Evolutionary conservation across 2,888 invertebrate genomes (phyloP).

Genomic region (Cantharis flavilabris): DNA sequence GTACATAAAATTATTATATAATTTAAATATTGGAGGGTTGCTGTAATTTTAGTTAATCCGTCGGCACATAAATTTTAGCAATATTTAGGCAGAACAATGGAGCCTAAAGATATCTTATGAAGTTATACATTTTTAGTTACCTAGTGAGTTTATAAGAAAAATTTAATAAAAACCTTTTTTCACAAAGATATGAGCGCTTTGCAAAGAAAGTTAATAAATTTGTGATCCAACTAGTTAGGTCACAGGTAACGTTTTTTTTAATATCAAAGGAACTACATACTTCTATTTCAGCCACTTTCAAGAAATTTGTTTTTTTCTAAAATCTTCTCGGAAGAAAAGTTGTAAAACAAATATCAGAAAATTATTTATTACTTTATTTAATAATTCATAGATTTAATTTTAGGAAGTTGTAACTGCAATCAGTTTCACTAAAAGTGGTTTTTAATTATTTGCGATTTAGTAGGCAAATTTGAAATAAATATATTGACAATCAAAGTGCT

Average conservation of each 20-base stretch:
- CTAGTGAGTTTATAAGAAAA: neutral
- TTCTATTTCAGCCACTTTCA: neutral
- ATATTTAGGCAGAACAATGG: neutral
- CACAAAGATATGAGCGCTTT: neutral
- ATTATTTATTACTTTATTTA: no score
- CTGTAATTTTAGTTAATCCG: neutral
- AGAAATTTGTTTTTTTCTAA: neutral
- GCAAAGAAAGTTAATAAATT: slow-evolving; percentile 22
- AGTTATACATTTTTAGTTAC: neutral
- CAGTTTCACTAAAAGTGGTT: neutral
- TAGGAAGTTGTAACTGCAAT: neutral
- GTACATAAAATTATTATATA: no score
- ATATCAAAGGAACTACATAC: neutral
- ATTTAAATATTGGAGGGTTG: no score
- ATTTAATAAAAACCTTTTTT: neutral
- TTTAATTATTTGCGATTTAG: neutral
- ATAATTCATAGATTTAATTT: no score
- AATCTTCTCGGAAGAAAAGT: neutral
- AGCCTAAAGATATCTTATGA: neutral
- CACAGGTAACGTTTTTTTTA: neutral
- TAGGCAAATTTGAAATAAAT: neutral
- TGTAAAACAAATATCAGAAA: neutral
- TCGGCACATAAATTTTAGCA: neutral
- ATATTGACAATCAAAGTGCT: neutral
- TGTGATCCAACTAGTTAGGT: slow-evolving; percentile 24